Evolutionary conservation across 2,888 invertebrate genomes (phyloP).

Genomic region (Troglohyphantes excavatus): DNA sequence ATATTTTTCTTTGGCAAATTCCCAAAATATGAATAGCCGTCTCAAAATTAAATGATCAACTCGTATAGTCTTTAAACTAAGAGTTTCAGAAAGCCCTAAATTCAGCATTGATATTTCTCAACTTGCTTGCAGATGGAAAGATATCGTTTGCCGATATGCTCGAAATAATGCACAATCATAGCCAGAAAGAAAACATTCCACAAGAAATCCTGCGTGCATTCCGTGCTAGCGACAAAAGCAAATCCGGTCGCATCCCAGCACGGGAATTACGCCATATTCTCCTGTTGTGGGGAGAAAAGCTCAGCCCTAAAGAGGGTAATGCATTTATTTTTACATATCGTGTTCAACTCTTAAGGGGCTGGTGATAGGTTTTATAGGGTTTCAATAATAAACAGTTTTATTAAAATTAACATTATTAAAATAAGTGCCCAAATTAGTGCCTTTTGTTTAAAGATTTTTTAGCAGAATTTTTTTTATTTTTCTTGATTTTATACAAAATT

Average conservation of each 20-base stretch:
- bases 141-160: constrained; percentile 97
- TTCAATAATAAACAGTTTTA: too few relatives aligned
- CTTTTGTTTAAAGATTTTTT: too few relatives aligned
- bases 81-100: background rate
- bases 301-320: constrained; percentile 86
- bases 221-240: constrained; percentile 90
- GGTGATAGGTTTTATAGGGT: too few relatives aligned
- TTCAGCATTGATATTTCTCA: constrained; percentile 55
- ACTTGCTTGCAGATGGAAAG: constrained; percentile 87
- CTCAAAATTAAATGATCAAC: background rate
- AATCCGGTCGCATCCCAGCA: constrained; percentile 88
- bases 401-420: too few relatives aligned
- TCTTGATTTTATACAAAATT: too few relatives aligned
- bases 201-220: constrained; percentile 94
- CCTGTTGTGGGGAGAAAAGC: constrained; percentile 95
- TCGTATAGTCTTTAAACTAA: too few relatives aligned
- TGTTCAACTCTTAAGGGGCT: too few relatives aligned
- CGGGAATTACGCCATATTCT: constrained; percentile 92
- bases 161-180: constrained; percentile 95
- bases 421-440: too few relatives aligned
- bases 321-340: constrained; percentile 19
- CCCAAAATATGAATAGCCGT: too few relatives aligned
- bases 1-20: too few relatives aligned
- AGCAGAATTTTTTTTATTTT: too few relatives aligned
- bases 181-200: constrained; percentile 90